Evolutionary conservation across 2,113 vertebrate species (phyloP).

Genomic region (Antennarius striatus): DNA sequence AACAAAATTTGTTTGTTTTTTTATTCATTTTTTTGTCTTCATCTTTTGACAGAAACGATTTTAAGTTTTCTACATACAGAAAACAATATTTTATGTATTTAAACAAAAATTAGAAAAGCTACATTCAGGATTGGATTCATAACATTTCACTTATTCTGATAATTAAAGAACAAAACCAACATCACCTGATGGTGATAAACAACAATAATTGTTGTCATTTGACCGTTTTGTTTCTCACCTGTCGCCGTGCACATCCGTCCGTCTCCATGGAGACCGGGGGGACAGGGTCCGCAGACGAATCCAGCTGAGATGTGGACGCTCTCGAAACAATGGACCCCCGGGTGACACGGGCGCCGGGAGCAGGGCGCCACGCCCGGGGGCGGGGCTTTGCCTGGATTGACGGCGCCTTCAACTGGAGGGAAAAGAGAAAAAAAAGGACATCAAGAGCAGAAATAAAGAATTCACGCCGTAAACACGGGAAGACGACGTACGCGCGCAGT

Average conservation of each 20-base stretch:
- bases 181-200: no score
- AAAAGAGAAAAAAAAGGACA: background rate
- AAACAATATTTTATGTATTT: no score
- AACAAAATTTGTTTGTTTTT: no score
- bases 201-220: no score
- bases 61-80: no score
- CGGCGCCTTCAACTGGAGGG: background rate
- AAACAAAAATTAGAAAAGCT: no score
- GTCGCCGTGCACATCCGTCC: conserved; percentile 68
- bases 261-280: conserved; percentile 72
- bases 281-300: conserved; percentile 79
- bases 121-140: no score
- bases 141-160: no score
- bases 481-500: conserved; percentile 67
- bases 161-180: no score
- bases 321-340: conserved; percentile 77
- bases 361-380: conserved; percentile 42
- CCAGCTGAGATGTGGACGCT: conserved; percentile 67
- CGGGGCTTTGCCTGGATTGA: background rate
- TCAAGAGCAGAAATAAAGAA: background rate
- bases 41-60: no score
- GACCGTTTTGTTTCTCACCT: conserved; percentile 40
- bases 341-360: conserved; percentile 69
- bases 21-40: no score
- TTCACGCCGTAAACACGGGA: no score